Base-by-base conservation (phyloP, 2,113 vertebrate species). In the Stegostoma tigrinum region DNA sequence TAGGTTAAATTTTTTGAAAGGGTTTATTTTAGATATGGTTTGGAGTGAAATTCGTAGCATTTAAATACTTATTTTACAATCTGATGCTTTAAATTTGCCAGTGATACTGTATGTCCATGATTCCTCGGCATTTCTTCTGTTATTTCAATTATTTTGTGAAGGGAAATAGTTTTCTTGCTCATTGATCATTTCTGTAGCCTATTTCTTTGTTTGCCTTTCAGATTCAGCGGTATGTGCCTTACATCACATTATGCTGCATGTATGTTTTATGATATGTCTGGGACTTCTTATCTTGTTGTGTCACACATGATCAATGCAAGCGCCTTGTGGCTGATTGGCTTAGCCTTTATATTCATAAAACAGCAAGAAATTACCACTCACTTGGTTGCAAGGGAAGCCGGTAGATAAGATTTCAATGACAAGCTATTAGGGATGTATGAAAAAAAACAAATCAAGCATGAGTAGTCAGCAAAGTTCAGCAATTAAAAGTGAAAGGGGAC, bases 291-390 rank as follows among this genome's bases (percentile, higher is more conserved):
- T 91, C 89, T 91, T 64, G 89, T 64, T 5, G 0, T 15, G 61
- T 64, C 89, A 66, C 15, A 61, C 61, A 8, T 66, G 89, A 66
- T 91, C 55, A 91, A 91, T 66, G 55, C 55, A 91, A n/a, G 19
- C n/a, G 15, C 34, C 55, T 64, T 91, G 55, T 91, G n/a, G 89
- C 89, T 91, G 89, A 91, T 91, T 91, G 89, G 89, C 89, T 91
- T 64, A n/a, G 55, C 1, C 3, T 91, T 66, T 91, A 19, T 38
- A 91, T 91, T 91, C 89, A 66, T 91, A 17, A 91, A 91, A 66
- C 55, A 66, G 55, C 89, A 91, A 34, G 89, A 66, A 91, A 38
- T 91, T 91, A 61, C 89, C 64, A 91, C 89, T 38, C 4, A 91
- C n/a, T 42, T 8, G 89, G 61, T 91, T 66, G 55, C 30, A 91